phyloP scores from a whole-genome alignment of 2,797 vertebrate species.

The Dicrostonyx torquatus region DNA sequence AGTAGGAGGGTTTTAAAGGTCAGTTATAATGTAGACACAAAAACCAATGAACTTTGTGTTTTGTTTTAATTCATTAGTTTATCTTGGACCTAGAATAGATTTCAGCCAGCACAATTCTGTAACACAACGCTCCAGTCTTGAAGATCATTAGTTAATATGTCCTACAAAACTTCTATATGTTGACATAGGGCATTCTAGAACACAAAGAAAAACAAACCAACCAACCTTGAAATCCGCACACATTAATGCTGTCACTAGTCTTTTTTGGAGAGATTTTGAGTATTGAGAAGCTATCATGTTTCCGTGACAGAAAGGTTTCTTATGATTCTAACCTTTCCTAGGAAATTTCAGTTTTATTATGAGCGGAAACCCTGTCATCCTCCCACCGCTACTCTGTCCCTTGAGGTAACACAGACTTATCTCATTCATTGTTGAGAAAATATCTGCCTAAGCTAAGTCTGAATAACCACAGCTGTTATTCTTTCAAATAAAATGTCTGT shows the following conservation, averaged over 20 bases:
- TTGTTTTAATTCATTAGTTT: background rate
- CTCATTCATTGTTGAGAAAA: conserved; percentile 13
- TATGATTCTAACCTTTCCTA: background rate
- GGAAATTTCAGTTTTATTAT: conserved; percentile 47
- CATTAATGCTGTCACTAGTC: background rate
- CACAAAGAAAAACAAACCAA: background rate
- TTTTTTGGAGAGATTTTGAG: conserved; percentile 12
- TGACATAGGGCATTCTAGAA: background rate
- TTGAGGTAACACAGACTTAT: conserved; percentile 4
- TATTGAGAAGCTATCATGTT: background rate
- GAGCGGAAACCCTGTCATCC: conserved; percentile 20
- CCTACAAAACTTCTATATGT: conserved; percentile 19
- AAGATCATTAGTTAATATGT: conserved; percentile 3
- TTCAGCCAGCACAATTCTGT: conserved; percentile 41
- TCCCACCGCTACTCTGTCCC: background rate
- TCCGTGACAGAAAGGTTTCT: background rate
- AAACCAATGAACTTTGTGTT: background rate
- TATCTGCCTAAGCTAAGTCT: conserved; percentile 22
- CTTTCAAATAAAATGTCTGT: conserved; percentile 33
- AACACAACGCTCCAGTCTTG: background rate
- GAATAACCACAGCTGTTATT: background rate
- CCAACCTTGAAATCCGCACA: background rate
- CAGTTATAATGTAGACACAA: background rate
- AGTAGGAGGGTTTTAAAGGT: conserved; percentile 37
- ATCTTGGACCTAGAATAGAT: background rate